These are phyloP conservation scores for Candoia aspera DNA, from an alignment of 2,113 vertebrate species.

Conservation along the genomic window DNA sequence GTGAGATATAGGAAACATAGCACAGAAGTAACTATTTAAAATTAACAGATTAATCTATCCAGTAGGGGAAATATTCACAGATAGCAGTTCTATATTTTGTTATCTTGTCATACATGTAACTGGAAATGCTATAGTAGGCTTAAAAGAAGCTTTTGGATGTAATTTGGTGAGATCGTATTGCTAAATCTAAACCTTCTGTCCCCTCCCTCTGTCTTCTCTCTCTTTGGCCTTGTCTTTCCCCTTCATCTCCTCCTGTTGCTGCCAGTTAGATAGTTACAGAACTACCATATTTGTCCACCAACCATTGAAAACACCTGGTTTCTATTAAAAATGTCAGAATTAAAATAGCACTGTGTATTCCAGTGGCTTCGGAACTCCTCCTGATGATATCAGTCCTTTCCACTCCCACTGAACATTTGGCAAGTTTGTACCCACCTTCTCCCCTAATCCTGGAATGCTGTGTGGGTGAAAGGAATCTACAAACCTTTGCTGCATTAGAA, in stretches of 20 bases:
- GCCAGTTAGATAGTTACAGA: not conserved
- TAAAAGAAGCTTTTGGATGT: not conserved
- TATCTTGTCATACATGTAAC: not conserved
- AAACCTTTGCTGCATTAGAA: not conserved
- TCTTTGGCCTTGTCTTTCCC: not conserved
- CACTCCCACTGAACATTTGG: not conserved
- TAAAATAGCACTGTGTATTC: not conserved
- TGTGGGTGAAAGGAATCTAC: not conserved
- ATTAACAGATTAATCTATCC: not conserved
- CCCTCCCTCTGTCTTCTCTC: not conserved
- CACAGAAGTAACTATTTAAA: not conserved
- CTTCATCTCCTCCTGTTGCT: not conserved
- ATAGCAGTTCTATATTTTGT: not conserved
- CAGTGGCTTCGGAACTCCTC: not conserved
- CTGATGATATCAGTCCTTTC: not conserved
- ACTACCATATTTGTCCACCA: not conserved
- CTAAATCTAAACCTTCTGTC: not conserved
- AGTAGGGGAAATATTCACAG: not conserved
- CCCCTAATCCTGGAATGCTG: not conserved
- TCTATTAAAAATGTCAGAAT: not conserved
- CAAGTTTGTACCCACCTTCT: not conserved
- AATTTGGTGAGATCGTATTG: not conserved
- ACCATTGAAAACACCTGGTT: not conserved
- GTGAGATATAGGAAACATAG: not conserved
- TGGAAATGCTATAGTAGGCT: not conserved